Base-by-base conservation (phyloP, 1,140 invertebrate genomes). In the Helicorthomorpha holstii region DNA sequence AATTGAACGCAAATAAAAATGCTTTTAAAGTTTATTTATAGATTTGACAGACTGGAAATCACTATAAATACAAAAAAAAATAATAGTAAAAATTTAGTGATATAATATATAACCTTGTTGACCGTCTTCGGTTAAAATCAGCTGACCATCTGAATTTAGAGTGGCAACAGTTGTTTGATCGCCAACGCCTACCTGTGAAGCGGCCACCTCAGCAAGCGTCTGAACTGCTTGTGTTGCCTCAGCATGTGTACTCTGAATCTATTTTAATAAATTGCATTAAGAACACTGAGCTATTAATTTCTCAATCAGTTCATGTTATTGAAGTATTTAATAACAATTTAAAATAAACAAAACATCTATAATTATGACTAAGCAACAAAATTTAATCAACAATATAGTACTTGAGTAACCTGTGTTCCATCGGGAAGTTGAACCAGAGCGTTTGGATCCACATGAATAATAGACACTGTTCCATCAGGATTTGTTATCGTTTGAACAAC, bases 401-500 rank as follows among this genome's bases (percentile, higher is more conserved):
- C 87, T 69, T 93, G 89, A 19, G 90, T n/a, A n/a, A n/a, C 90
- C 25, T 90, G 92, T 53, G 90, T 94, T 49, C 92, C 92, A 69
- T 96, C 92, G 1, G 90, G 85, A 63, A 96, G 73, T 22, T 90
- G 94, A 56, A 95, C 92, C 59, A 95, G 88, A 27, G 89, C 85
- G 69, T 86, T 89, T 38, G 90, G 87, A 74, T 96, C 91, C 51
- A 96, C 86, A 69, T 95, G 91, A 56, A 96, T 92, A 49, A 96
- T 83, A 25, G 90, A 94, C 45, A 97, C 87, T 2, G 88, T 88
- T 54, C 92, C 92, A 74, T 97, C 92, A 2, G 90, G 84, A 72
- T 96, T 96, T 57, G 86, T 91, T 64, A 94, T 93, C 2, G 89
- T 92, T 65, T 95, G 91, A 25, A 95, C 77, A 60, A 96, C 85